Percentiles rank a stretch among this genome's conserved stretches.
Evolutionary conservation across 1,140 invertebrate genomes (phyloP).

Genomic region (Mercenaria mercenaria): DNA sequence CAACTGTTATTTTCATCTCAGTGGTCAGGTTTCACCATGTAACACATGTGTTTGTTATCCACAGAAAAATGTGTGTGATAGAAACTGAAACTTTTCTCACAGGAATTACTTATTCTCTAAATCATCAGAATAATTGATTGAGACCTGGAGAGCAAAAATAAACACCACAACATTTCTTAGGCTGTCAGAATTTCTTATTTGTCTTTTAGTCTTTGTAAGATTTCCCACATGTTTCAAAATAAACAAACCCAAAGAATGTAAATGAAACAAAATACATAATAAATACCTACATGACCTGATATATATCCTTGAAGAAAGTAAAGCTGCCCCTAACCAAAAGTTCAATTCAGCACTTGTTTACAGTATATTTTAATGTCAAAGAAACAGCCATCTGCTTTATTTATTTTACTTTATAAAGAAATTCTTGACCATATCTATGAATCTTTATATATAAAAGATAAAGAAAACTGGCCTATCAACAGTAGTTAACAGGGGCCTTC

Average conservation of each 20-base stretch:
- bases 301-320: no score
- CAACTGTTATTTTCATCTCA: conserved; percentile 25
- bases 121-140: conserved; percentile 50
- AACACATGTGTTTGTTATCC: conserved; percentile 5
- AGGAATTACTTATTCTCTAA: background rate
- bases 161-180: conserved; percentile 3
- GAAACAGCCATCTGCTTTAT: no score
- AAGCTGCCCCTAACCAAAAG: no score
- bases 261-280: conserved; percentile 18
- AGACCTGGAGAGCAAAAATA: conserved; percentile 23
- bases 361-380: no score
- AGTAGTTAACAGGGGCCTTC: no score
- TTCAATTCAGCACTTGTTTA: no score
- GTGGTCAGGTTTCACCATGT: conserved; percentile 19
- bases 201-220: background rate
- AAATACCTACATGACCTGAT: background rate
- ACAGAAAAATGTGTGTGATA: background rate
- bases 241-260: conserved; percentile 7
- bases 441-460: no score
- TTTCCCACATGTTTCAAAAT: conserved; percentile 29
- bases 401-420: no score
- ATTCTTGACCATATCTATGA: no score
- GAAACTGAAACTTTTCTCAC: conserved; percentile 4
- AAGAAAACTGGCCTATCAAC: no score
- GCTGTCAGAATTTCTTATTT: conserved; percentile 13